Evolutionary conservation across 1,140 invertebrate species (phyloP), one percentile per base, ranked within the genome.

Genomic region (Archegozetes longisetosus): DNA sequence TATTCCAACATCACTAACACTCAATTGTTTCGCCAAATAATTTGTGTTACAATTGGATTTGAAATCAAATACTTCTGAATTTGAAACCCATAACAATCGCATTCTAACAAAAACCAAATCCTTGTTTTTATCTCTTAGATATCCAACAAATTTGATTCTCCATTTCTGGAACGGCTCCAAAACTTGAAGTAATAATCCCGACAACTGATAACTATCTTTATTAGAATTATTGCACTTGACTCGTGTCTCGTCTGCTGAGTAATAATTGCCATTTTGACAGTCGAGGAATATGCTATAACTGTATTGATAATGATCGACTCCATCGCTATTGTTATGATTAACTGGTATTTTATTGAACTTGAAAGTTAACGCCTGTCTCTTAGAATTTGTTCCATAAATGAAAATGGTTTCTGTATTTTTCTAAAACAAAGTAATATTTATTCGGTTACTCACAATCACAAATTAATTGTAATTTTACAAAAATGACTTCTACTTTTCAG

Each of bases 131-230:
- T 40, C 32, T 6, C 6, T 40, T 40, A 57, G 32, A 27, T 53
- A 57, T 22, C 55, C 55, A 9, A 13, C 14, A 27, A 57, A 57
- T 26, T 57, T 57, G 32, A 57, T 48, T 47, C 55, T 20, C 27
- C 32, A 26, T 20, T 9, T 57, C 22, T 57, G 28, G 22, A 32
- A 32, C 4, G 55, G 20, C 22, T 52, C 26, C 29, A 57, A n/a
- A 9, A 23, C 14, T 50, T 57, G 28, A 52, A 57, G 32, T 9
- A 13, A 17, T 22, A 57, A 22, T 22, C 55, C 55, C 14, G 32
- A 47, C 3, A 29, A 26, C 46, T 28, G 3, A 26, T 57, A 57
- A 22, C 32, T 82, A 54, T 95, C 86, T 63, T 57, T 83, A 75
- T 40, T 40, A 9, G 32, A 40, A 40, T 9, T 40, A 17, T 40